Conservation (phyloP, 2,113 vertebrate genomes). For the Stegastes partitus region DNA sequence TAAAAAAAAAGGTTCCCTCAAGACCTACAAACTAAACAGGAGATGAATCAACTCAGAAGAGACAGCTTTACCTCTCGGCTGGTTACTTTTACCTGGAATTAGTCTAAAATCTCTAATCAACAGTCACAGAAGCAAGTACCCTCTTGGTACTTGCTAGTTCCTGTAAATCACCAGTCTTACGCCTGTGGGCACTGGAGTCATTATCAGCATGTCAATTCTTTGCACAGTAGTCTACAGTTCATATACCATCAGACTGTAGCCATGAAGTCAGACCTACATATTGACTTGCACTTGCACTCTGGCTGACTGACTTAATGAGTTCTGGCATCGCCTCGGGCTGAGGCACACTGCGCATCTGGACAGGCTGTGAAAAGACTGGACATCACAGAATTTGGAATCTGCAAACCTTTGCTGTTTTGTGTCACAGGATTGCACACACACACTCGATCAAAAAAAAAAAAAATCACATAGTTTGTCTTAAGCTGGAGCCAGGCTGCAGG, state of each 20-base stretch:
- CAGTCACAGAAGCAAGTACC: conserved; percentile 13
- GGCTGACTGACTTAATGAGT: conserved; percentile 4
- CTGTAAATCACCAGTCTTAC: conserved; percentile 4
- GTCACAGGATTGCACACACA: conserved; percentile 2
- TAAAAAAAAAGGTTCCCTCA: background rate
- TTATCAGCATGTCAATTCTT: background rate
- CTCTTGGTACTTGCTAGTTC: conserved; percentile 4
- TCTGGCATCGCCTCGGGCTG: conserved; percentile 15
- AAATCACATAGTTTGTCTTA: conserved; percentile 13
- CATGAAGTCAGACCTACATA: background rate
- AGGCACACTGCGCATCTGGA: conserved; percentile 14
- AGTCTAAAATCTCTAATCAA: conserved; percentile 12
- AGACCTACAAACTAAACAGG: background rate
- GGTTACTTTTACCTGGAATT: conserved; percentile 23
- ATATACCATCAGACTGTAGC: background rate
- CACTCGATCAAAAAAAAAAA: background rate
- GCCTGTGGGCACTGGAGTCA: conserved; percentile 9
- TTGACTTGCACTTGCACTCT: conserved; percentile 8
- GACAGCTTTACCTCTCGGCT: background rate
- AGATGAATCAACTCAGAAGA: conserved; percentile 12
- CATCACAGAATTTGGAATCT: conserved; percentile 39
- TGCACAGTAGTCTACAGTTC: background rate
- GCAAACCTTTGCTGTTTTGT: conserved; percentile 25
- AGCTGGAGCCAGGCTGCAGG: background rate
- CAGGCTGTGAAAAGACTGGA: conserved; percentile 39